phyloP scores from a whole-genome alignment of 2,113 vertebrate species.

The Anguilla rostrata region DNA sequence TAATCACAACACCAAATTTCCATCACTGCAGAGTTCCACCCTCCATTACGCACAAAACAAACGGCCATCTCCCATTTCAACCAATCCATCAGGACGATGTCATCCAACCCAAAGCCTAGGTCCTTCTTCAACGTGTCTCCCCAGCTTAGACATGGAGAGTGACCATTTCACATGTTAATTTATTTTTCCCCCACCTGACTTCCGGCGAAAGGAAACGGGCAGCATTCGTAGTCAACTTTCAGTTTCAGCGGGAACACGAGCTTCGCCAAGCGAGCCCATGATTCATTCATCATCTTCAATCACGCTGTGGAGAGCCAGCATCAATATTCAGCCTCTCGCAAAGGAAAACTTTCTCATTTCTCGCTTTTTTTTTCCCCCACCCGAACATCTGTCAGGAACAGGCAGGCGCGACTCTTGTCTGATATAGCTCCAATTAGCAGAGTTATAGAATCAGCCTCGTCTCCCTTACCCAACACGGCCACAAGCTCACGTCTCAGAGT shows the following conservation, averaged over 20 bases:
- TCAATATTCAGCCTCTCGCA: neutral
- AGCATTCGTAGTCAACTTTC: neutral
- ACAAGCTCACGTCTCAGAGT: neutral
- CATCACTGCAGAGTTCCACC: neutral
- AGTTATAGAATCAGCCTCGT: neutral
- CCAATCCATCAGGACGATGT: neutral
- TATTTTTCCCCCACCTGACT: neutral
- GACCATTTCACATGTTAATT: neutral
- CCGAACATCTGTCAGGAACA: conserved; percentile 10
- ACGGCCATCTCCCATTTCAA: neutral
- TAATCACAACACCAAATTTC: neutral
- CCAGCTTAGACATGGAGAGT: neutral
- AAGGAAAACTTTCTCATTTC: neutral
- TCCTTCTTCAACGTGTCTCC: neutral
- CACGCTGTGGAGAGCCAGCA: neutral
- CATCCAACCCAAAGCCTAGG: neutral
- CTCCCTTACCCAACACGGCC: neutral
- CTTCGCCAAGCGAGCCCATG: neutral
- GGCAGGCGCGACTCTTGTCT: neutral
- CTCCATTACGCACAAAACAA: neutral
- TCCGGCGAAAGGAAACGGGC: neutral
- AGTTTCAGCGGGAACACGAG: neutral
- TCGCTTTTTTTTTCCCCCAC: neutral
- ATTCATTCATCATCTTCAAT: conserved; percentile 11
- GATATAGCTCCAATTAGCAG: conserved; percentile 10